These are phyloP conservation scores for Torymus tubicola DNA, from an alignment of 2,888 invertebrate genomes.

Conservation along the genomic window DNA sequence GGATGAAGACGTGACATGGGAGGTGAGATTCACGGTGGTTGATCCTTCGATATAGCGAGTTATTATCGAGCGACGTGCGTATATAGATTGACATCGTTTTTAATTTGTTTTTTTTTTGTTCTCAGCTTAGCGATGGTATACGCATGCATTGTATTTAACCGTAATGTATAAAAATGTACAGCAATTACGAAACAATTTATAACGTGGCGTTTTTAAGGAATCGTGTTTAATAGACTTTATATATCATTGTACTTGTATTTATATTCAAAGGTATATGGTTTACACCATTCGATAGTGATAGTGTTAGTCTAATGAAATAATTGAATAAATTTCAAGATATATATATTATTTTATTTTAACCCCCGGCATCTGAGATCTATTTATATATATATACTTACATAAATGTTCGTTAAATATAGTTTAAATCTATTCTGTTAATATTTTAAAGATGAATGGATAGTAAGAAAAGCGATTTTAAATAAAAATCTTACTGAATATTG, in stretches of 20 bases:
- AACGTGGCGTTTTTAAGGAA: slow-evolving; percentile 21
- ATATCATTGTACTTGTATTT: background rate
- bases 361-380: no score
- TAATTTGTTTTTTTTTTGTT: background rate
- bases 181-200: slow-evolving; percentile 47
- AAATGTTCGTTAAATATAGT: no score
- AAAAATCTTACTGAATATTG: no score
- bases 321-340: no score
- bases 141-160: background rate
- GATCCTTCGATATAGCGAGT: background rate
- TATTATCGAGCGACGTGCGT: background rate
- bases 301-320: no score
- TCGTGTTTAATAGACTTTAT: slow-evolving; percentile 15
- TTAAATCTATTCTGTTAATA: no score
- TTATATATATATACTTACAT: no score
- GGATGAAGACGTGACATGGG: background rate
- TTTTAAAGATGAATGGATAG: no score
- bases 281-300: no score
- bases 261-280: no score
- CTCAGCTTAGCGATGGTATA: background rate
- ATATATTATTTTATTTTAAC: no score
- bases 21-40: background rate
- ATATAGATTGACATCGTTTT: background rate
- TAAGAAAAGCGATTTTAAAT: no score
- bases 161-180: slow-evolving; percentile 48